Evolutionary conservation across 1,140 invertebrate genomes (phyloP).

Genomic region (Zelostemma sp.): DNA sequence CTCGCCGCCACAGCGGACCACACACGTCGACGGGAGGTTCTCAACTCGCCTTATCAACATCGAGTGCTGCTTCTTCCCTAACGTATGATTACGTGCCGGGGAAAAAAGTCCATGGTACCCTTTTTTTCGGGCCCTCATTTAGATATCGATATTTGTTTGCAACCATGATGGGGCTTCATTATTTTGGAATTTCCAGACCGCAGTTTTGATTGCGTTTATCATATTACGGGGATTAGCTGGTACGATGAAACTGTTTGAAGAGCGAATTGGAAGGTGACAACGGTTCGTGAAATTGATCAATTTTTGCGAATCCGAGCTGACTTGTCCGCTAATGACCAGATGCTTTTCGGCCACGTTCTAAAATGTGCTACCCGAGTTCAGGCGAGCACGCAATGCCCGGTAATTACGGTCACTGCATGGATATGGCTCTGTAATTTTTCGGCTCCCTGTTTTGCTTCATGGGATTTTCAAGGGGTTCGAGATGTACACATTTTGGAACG

Average conservation of each 20-base stretch:
- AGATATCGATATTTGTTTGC: not conserved
- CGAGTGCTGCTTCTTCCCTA: conserved; percentile 2
- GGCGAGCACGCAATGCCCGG: conserved; percentile 25
- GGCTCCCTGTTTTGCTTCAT: not conserved
- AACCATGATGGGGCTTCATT: too few relatives aligned
- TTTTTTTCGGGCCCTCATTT: not conserved
- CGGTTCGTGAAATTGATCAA: not conserved
- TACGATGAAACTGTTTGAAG: too few relatives aligned
- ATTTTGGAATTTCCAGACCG: too few relatives aligned
- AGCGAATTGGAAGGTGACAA: too few relatives aligned
- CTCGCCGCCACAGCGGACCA: conserved; percentile 69
- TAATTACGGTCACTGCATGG: conserved; percentile 9
- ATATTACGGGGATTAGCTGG: too few relatives aligned
- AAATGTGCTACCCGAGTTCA: conserved; percentile 9
- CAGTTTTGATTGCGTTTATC: too few relatives aligned
- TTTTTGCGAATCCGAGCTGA: not conserved
- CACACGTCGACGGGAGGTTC: conserved; percentile 68
- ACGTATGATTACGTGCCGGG: conserved; percentile 19
- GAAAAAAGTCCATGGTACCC: not conserved
- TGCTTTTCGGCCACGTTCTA: conserved; percentile 1
- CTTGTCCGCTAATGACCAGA: conserved; percentile 12
- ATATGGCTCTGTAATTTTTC: conserved; percentile 8
- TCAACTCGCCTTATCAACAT: conserved; percentile 52
- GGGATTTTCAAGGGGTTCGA: too few relatives aligned
- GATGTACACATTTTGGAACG: too few relatives aligned